Percentiles rank a stretch among this genome's conserved stretches.
Evolutionary conservation across 2,113 vertebrate genomes (phyloP).

Genomic region (Hippocampus comes): DNA sequence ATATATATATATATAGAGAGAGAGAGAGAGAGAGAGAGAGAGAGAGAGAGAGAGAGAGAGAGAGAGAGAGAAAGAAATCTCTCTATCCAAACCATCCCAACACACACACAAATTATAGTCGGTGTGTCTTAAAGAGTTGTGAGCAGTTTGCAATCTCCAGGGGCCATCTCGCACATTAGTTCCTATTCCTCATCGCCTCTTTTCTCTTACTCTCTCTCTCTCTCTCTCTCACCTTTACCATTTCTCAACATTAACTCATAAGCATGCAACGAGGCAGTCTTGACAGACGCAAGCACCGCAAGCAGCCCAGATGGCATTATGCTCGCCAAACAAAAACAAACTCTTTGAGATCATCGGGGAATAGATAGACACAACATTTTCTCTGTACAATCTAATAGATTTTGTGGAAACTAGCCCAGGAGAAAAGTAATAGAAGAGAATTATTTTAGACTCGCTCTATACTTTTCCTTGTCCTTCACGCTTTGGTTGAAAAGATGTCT

Average conservation of each 20-base stretch:
- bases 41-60: too few species aligned
- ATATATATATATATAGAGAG: too few species aligned
- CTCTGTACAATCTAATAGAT: conserved; percentile 33
- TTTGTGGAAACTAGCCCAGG: conserved; percentile 25
- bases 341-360: conserved; percentile 28
- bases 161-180: neutral
- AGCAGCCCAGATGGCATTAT: conserved; percentile 33
- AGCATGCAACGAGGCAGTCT: conserved; percentile 48
- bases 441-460: neutral
- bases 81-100: neutral
- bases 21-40: too few species aligned
- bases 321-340: conserved; percentile 49
- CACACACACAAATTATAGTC: neutral
- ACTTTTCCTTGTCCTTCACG: neutral
- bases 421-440: conserved; percentile 7
- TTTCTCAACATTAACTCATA: conserved; percentile 50
- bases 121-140: neutral
- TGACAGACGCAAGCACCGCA: conserved; percentile 25
- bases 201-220: conserved; percentile 18
- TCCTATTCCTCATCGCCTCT: conserved; percentile 1
- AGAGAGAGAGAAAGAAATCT: too few species aligned
- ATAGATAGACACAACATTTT: conserved; percentile 34
- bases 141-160: neutral
- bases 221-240: conserved; percentile 26
- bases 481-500: neutral